Conservation (phyloP, 2,797 vertebrate species). For the Gallinago nigripennis region DNA sequence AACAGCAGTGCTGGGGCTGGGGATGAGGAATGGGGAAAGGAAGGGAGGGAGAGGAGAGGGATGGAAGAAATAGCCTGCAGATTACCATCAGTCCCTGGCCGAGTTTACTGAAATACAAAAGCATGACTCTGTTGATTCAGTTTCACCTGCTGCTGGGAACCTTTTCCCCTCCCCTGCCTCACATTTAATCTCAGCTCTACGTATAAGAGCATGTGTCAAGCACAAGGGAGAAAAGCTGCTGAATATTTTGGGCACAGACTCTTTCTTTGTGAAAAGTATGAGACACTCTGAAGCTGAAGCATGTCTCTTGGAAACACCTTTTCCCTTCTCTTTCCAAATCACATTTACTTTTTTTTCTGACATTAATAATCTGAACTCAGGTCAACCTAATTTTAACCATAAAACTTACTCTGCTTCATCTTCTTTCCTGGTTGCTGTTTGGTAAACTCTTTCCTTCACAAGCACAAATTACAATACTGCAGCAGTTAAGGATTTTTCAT, state of each 20-base stretch:
- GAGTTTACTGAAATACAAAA: slow-evolving; percentile 33
- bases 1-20: not conserved
- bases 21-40: not conserved
- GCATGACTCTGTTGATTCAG: not conserved
- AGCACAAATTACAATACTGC: not conserved
- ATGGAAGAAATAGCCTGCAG: not conserved
- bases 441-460: slow-evolving; percentile 8
- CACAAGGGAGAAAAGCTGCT: not conserved
- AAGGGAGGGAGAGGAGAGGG: not conserved
- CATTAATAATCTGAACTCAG: not conserved
- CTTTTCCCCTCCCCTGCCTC: not conserved
- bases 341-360: not conserved
- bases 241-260: slow-evolving; percentile 14
- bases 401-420: not conserved
- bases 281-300: slow-evolving; percentile 4
- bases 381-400: slow-evolving; percentile 11
- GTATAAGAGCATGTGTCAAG: not conserved
- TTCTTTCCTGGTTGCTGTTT: not conserved
- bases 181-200: not conserved
- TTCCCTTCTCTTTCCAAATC: not conserved
- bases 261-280: not conserved
- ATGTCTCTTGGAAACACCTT: slow-evolving; percentile 1
- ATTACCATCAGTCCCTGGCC: not conserved
- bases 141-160: not conserved
- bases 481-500: not conserved